Evolutionary conservation across 2,113 vertebrate species (phyloP).

Genomic region (Heteronetta atricapilla): DNA sequence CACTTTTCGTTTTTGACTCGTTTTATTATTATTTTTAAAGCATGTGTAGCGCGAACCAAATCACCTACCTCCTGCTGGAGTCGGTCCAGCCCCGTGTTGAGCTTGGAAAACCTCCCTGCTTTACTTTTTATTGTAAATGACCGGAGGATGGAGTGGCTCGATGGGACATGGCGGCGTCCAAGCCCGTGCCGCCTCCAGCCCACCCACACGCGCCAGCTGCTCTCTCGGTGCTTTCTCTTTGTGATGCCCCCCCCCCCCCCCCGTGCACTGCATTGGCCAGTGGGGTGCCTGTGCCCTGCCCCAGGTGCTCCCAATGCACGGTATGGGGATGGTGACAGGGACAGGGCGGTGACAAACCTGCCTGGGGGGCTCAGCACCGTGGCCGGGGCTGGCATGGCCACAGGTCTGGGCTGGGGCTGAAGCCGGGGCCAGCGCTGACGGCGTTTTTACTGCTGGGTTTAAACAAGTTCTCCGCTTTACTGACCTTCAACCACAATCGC

Average conservation of each 20-base stretch:
- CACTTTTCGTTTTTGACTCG: background rate
- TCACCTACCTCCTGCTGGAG: conserved; percentile 47
- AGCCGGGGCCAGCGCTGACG: background rate
- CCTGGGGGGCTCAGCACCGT: background rate
- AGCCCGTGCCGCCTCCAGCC: conserved; percentile 17
- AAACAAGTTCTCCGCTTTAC: background rate
- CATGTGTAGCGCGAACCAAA: conserved; percentile 19
- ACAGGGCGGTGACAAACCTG: background rate
- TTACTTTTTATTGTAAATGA: conserved; percentile 38
- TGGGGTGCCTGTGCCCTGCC: background rate
- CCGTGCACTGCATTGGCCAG: background rate
- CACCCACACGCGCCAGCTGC: conserved; percentile 13
- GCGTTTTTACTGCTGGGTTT: background rate
- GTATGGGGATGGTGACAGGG: accelerated
- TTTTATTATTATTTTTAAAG: conserved; percentile 57
- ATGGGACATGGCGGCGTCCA: conserved; percentile 35
- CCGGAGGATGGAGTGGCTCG: conserved; percentile 45
- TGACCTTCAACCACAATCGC: background rate
- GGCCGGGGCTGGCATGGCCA: background rate
- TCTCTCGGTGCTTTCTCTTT: background rate
- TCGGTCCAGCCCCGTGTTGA: conserved; percentile 28
- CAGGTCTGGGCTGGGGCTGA: accelerated
- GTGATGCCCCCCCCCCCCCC: accelerated
- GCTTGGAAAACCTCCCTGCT: conserved; percentile 62
- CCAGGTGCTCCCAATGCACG: accelerated